These are phyloP conservation scores for Oryctolagus cuniculus DNA, from an alignment of 2,113 vertebrate genomes.

Conservation along the genomic window DNA sequence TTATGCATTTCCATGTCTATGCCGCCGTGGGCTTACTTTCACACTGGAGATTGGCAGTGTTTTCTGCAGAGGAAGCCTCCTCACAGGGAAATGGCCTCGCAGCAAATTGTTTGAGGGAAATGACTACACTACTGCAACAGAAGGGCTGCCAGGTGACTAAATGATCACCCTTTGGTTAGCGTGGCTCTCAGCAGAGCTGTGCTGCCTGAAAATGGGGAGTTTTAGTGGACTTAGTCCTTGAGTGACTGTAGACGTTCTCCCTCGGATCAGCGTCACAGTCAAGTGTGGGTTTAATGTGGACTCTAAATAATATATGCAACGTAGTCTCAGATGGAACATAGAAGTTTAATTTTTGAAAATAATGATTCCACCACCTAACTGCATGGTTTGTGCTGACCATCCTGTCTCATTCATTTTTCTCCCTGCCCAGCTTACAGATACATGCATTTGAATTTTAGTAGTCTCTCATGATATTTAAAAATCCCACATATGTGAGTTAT, in stretches of 20 bases:
- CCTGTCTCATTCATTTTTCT: constrained; percentile 53
- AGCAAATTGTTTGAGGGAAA: constrained; percentile 80
- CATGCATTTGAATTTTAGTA: constrained; percentile 49
- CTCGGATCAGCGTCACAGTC: constrained; percentile 26
- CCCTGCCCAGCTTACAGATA: constrained; percentile 59
- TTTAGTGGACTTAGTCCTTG: constrained; percentile 12
- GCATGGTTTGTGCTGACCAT: constrained; percentile 70
- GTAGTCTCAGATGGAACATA: constrained; percentile 24
- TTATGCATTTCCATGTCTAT: constrained; percentile 85
- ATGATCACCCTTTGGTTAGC: constrained; percentile 11
- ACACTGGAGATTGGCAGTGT: constrained; percentile 84
- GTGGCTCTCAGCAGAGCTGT: constrained; percentile 64
- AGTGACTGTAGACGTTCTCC: constrained; percentile 32
- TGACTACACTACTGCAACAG: constrained; percentile 73
- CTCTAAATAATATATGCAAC: constrained; percentile 45
- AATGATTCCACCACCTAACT: constrained; percentile 54
- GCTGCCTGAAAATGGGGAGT: constrained; percentile 63
- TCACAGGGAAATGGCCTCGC: constrained; percentile 78
- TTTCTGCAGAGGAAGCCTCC: constrained; percentile 83
- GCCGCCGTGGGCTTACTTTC: constrained; percentile 84
- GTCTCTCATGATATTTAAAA: constrained; percentile 60
- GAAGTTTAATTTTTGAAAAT: constrained; percentile 51
- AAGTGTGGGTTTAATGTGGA: constrained; percentile 46
- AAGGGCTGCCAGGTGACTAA: constrained; percentile 73
- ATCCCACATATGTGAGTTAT: constrained; percentile 77